Base-by-base conservation (phyloP, 1,140 invertebrate species). In the Leptopilina boulardi region DNA sequence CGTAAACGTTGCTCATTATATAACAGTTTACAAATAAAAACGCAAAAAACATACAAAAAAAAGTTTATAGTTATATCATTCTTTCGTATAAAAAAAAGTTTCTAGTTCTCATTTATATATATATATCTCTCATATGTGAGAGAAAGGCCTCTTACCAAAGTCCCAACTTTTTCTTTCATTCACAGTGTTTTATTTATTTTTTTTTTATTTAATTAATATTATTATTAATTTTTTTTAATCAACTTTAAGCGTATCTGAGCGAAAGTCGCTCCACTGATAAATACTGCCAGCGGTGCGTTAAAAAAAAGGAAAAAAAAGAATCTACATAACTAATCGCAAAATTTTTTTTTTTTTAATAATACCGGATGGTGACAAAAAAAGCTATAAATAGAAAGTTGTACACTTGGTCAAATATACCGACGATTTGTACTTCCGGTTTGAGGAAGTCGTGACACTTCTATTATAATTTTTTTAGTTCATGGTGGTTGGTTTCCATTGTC, bases 221-320 rank as follows among this genome's bases (percentile, higher is more conserved):
- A 19, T 13, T 30, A 23, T n/a, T 8, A 59, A 3, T 66, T 66
- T 66, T 66, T 66, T 15, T 30, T 30, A 30, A 19, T 54, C 11
- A 30, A 66, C 15, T 66, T 34, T 66, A 66, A 66, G 59, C 59
- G 59, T 66, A 66, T 66, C 59, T 66, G 59, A 66, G 59, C 59
- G 59, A 66, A 66, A 66, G 13, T 30, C 59, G 59, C 59, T 66
- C 59, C 59, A 66, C 59, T 66, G 59, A 66, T 66, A 30, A 66
- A 66, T 66, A 66, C 59, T 66, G 59, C 59, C 59, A 66, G 59
- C 59, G 59, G 59, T 66, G 59, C 59, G 59, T 66, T 66, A 30
- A 30, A 66, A 13, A 23, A 66, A 66, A 34, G 5, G 13, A 30
- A 30, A 66, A 15, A 66, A 13, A 51, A n/a, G 18, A 51, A 1